Evolutionary conservation across 2,113 vertebrate species (phyloP).

Genomic region (Rhabdornis inornatus): DNA sequence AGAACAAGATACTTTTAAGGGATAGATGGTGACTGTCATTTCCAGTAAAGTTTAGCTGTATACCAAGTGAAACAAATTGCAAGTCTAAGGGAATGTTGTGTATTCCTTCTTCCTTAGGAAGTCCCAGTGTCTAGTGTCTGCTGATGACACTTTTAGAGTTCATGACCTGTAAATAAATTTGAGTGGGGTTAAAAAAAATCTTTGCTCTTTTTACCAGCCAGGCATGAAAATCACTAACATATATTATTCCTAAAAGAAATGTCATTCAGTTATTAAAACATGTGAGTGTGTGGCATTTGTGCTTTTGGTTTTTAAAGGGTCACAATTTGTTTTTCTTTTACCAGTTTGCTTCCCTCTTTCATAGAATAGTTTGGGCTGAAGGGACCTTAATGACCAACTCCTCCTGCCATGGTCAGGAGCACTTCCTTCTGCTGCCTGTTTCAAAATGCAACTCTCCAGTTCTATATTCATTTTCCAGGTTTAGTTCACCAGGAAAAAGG

Average conservation of each 20-base stretch:
- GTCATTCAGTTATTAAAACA: background rate
- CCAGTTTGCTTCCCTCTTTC: background rate
- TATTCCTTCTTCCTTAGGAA: background rate
- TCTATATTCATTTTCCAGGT: background rate
- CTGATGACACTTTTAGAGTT: background rate
- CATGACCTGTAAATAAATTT: background rate
- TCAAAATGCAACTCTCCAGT: background rate
- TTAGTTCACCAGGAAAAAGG: background rate
- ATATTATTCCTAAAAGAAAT: background rate
- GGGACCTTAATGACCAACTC: background rate
- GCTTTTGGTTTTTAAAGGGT: background rate
- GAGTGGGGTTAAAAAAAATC: background rate
- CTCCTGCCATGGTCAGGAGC: background rate
- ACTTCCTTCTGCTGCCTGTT: background rate
- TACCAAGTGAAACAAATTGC: background rate
- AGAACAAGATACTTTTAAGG: background rate
- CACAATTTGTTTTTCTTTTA: background rate
- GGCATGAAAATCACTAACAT: background rate
- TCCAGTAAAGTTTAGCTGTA: background rate
- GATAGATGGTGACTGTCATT: background rate
- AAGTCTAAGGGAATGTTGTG: background rate
- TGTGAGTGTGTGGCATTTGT: accelerated
- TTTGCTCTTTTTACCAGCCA: background rate
- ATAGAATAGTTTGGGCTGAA: background rate
- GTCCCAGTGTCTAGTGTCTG: background rate